phyloP scores from a whole-genome alignment of 1,140 invertebrate species.

The Tigriopus japonicus region DNA sequence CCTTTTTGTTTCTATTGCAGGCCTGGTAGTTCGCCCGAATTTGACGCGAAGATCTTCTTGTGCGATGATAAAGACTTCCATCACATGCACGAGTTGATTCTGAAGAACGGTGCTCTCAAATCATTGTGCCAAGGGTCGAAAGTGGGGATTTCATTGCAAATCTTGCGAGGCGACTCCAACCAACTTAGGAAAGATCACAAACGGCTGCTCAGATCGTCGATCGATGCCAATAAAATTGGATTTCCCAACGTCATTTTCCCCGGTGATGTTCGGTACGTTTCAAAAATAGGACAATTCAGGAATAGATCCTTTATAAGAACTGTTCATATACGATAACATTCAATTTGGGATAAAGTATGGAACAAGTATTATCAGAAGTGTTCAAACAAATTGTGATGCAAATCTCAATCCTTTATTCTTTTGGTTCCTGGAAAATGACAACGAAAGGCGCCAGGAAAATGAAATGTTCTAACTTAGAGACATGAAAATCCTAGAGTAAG shows the following conservation, averaged over 20 bases:
- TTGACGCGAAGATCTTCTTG: slow-evolving; percentile 46
- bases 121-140: slow-evolving; percentile 26
- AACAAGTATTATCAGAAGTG: no score
- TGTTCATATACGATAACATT: no score
- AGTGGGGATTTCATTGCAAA: slow-evolving; percentile 46
- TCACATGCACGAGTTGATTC: slow-evolving; percentile 67
- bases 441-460: no score
- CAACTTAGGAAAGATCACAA: slow-evolving; percentile 54
- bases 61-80: slow-evolving; percentile 78
- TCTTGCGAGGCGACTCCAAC: slow-evolving; percentile 50
- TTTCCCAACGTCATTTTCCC: slow-evolving; percentile 92
- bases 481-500: no score
- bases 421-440: no score
- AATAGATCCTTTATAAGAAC: no score
- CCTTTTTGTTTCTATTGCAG: neutral
- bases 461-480: no score
- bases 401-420: no score
- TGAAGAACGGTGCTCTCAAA: slow-evolving; percentile 56
- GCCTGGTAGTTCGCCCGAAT: slow-evolving; percentile 17
- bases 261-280: slow-evolving; percentile 45
- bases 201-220: slow-evolving; percentile 57
- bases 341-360: no score
- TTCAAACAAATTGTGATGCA: no score
- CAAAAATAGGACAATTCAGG: no score
- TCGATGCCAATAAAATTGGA: slow-evolving; percentile 65